Conservation (phyloP, 1,140 invertebrate genomes). For the Dolichoris vasculosae region DNA sequence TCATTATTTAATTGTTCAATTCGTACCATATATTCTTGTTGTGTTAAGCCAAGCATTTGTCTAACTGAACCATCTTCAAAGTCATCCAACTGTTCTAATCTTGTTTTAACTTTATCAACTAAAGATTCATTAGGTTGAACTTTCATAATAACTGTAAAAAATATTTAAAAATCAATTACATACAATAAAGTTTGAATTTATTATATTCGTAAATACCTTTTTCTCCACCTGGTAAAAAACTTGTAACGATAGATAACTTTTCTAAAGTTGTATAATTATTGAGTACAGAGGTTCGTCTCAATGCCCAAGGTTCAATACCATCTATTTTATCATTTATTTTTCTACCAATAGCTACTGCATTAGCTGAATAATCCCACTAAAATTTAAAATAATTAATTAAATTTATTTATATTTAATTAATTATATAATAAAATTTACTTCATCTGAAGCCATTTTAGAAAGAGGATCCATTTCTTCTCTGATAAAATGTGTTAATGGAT, state of each 20-base stretch:
- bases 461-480: slow-evolving; percentile 80
- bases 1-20: slow-evolving; percentile 94
- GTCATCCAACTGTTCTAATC: slow-evolving; percentile 94
- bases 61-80: slow-evolving; percentile 92
- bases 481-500: slow-evolving; percentile 84
- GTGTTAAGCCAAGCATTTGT: slow-evolving; percentile 91
- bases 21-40: slow-evolving; percentile 91
- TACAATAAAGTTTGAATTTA: neutral
- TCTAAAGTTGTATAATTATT: slow-evolving; percentile 93
- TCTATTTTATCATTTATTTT: slow-evolving; percentile 72
- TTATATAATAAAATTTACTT: slow-evolving; percentile 68
- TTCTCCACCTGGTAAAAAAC: slow-evolving; percentile 87
- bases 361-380: slow-evolving; percentile 72
- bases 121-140: slow-evolving; percentile 80
- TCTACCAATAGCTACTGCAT: slow-evolving; percentile 65
- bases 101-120: slow-evolving; percentile 93
- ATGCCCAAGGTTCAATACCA: slow-evolving; percentile 84
- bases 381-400: slow-evolving; percentile 52
- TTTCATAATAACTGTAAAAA: slow-evolving; percentile 81
- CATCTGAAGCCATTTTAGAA: slow-evolving; percentile 79
- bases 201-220: slow-evolving; percentile 77
- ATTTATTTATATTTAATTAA: neutral
- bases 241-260: slow-evolving; percentile 91
- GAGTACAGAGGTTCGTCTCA: slow-evolving; percentile 83
- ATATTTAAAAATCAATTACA: slow-evolving; percentile 59